phyloP scores from a whole-genome alignment of 2,888 invertebrate genomes.

The Rhingia campestris region DNA sequence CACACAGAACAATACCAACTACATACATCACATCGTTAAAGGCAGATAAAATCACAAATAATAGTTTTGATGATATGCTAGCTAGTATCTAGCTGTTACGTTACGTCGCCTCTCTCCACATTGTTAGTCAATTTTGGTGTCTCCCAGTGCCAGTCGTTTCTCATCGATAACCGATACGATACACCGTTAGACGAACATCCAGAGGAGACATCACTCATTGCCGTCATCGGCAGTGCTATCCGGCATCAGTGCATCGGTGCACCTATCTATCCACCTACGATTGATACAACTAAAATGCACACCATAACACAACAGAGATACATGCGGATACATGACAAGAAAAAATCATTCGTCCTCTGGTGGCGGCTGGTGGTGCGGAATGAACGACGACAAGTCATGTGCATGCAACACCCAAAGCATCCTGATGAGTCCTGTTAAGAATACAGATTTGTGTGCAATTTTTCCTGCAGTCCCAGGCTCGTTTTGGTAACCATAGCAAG shows the following conservation, averaged over 20 bases:
- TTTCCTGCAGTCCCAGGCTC: slow-evolving; percentile 26
- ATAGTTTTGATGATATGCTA: slow-evolving; percentile 27
- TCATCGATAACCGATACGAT: slow-evolving; percentile 18
- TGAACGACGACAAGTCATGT: slow-evolving; percentile 53
- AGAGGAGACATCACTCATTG: slow-evolving; percentile 43
- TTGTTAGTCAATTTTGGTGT: slow-evolving; percentile 9
- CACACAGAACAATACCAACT: background rate
- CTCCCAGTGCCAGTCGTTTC: background rate
- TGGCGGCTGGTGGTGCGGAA: slow-evolving; percentile 14
- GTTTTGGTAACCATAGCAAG: slow-evolving; percentile 27
- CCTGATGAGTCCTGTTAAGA: slow-evolving; percentile 33
- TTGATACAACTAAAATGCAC: slow-evolving; percentile 15
- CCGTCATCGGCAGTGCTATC: slow-evolving; percentile 37
- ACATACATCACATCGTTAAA: slow-evolving; percentile 4
- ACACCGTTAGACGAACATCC: background rate
- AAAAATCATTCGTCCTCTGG: slow-evolving; percentile 24
- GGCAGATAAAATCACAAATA: slow-evolving; percentile 41
- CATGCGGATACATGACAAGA: slow-evolving; percentile 52
- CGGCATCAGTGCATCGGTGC: slow-evolving; percentile 20
- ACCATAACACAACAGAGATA: slow-evolving; percentile 21
- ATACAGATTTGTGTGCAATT: slow-evolving; percentile 56
- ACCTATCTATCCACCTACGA: slow-evolving; percentile 11
- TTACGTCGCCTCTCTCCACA: background rate
- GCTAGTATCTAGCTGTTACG: background rate
- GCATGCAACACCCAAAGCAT: slow-evolving; percentile 36